Evolutionary conservation across 2,888 invertebrate genomes (phyloP).

Genomic region (Sisyra terminalis): DNA sequence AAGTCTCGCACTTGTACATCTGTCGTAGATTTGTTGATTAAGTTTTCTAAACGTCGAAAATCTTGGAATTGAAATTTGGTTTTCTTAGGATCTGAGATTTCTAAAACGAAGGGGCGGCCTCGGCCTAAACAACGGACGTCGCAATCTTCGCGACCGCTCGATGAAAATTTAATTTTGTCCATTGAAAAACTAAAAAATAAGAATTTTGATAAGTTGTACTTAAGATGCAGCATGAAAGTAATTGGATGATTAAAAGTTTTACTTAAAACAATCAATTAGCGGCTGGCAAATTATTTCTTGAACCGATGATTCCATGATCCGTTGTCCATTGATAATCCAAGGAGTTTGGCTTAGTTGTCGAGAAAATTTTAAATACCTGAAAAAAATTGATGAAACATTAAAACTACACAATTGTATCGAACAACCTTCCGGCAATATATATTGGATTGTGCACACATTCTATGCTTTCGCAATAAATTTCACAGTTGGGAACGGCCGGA

Average conservation of each 20-base stretch:
- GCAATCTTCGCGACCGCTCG: conserved; percentile 93
- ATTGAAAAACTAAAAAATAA: conserved; percentile 13
- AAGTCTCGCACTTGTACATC: conserved; percentile 42
- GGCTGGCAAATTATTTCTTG: conserved; percentile 70
- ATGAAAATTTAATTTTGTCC: conserved; percentile 47
- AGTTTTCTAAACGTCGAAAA: conserved; percentile 36
- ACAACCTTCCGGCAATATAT: conserved; percentile 45
- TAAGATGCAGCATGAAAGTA: no score
- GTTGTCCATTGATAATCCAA: conserved; percentile 70
- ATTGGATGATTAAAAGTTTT: no score
- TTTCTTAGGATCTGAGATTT: conserved; percentile 52
- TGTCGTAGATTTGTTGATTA: conserved; percentile 37
- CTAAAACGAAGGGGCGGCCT: conserved; percentile 86
- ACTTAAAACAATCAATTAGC: conserved; percentile 42
- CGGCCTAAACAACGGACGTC: conserved; percentile 87
- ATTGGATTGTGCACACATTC: conserved; percentile 39
- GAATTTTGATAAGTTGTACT: no score
- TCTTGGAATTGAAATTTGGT: conserved; percentile 32
- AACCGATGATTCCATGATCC: conserved; percentile 72
- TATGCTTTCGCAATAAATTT: conserved; percentile 31
- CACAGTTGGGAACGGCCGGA: conserved; percentile 27
- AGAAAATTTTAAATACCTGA: conserved; percentile 69
- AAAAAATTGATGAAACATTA: conserved; percentile 18
- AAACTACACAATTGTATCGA: conserved; percentile 9
- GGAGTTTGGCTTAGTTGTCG: conserved; percentile 84